Evolutionary conservation across 2,888 invertebrate species (phyloP), one percentile per base, ranked within the genome.

Genomic region (Marasmarcha lunaedactyla): DNA sequence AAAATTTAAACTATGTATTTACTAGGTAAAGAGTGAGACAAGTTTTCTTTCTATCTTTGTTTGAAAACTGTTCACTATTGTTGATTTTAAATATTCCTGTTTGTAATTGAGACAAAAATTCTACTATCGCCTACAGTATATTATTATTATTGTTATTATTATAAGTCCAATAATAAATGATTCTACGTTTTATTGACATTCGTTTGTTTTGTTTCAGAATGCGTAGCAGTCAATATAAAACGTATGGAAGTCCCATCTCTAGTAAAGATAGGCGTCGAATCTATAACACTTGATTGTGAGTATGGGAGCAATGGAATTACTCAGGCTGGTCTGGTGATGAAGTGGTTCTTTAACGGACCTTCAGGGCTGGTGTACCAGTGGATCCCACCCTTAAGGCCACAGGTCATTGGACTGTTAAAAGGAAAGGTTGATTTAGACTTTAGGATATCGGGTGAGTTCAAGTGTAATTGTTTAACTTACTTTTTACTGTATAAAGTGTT

Each of bases 331-430:
- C 59, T 84, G 3, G 81, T 84, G 46, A 61, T 84, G 54, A 84
- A 84, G 55, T 84, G 84, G 84, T 83, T 84, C 59, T 81, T 79
- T 57, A 81, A 81, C 50, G 69, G 78, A 1, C 71, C 78, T 15
- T 63, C 74, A 0, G 76, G 77, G 2, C 56, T 79, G 20, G 78
- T 84, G 33, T 83, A 81, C 52, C 84, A 84, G 47, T 84, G 84
- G 84, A 84, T 84, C 49, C 84, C 83, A 6, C 79, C 84, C 1
- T 49, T 66, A 47, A 58, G 61, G 42, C 84, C 84, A 20, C 81
- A 83, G 53, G 76, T 74, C 39, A 67, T 84, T 27, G 84, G 84
- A 41, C 63, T 81, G 33, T 57, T 83, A 37, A 84, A 83, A 51
- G 83, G 78, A 30, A 79, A 74, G 54, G 72, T 81, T 36, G 83